These are phyloP conservation scores for Pica pica DNA, from an alignment of 2,113 vertebrate genomes.

Conservation along the genomic window DNA sequence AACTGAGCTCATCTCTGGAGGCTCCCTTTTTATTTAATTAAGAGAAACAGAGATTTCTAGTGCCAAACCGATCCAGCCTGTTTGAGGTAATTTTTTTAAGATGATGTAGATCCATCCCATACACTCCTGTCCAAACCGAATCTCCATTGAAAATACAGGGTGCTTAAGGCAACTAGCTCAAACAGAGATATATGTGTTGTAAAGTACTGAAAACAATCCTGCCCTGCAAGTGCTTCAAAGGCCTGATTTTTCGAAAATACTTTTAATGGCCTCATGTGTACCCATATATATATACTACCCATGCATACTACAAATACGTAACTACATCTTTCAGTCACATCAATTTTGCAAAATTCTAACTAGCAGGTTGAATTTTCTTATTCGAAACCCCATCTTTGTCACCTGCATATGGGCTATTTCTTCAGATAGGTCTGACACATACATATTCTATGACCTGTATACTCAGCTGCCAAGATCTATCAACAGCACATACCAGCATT, in stretches of 20 bases:
- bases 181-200: not conserved
- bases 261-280: not conserved
- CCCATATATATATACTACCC: not conserved
- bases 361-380: not conserved
- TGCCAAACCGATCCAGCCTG: not conserved
- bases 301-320: not conserved
- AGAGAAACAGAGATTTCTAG: not conserved
- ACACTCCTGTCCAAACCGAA: not conserved
- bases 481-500: conserved; percentile 2
- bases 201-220: not conserved
- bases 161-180: not conserved
- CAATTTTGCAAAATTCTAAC: not conserved
- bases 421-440: not conserved
- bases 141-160: not conserved
- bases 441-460: not conserved
- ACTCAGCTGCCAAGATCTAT: conserved; percentile 38
- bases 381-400: not conserved
- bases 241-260: not conserved
- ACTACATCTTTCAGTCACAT: not conserved
- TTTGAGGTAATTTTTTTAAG: not conserved
- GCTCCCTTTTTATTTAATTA: not conserved
- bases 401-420: not conserved
- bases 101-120: not conserved
- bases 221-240: not conserved
- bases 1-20: not conserved